Evolutionary conservation across 2,113 vertebrate genomes (phyloP), one percentile per base, ranked within the genome.

Genomic region (sheep (Ovis aries)): DNA sequence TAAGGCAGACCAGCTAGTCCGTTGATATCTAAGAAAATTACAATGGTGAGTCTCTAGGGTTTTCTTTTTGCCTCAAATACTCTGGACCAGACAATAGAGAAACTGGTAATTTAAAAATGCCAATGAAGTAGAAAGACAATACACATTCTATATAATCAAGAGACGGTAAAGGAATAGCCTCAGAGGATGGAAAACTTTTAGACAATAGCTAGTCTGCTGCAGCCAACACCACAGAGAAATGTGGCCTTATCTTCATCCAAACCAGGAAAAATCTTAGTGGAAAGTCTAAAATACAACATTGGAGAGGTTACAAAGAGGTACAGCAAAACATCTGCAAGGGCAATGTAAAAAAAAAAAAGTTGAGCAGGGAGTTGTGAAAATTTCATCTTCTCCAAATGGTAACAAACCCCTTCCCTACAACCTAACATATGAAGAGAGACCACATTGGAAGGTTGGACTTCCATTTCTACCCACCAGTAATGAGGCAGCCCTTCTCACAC

Each of bases 321-420:
- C 1, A 3, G 0, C 48, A 48, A 40, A 1, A 55, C 6, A 25
- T 48, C 19, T 53, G 29, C 64, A 15, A 60, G 4, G 12, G 2
- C 7, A 25, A 3, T 55, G 21, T 3, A 64, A 59, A 25, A 64
- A n/a, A n/a, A 3, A 10, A 27, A 36, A 87, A 29, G 1, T 25
- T 91, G 36, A 40, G 7, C 3, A 45, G 7, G 50, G 43, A n/a
- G 9, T 10, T 25, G 23, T 55, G 4, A 67, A 77, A 17, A 9
- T 36, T 48, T 62, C 45, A 19, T 64, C 2, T 10, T 43, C 5
- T 90, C 2, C n/a, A 87, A 12, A 90, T 71, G 4, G 7, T 43
- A 60, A 80, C 21, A 60, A 27, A 3, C 9, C 7, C 5, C 13
- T 12, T 78, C 31, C 23, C 21, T 1, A 40, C 9, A 43, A 12